Evolutionary conservation across 1,140 invertebrate genomes (phyloP).

Genomic region (Oryctes rhinoceros): DNA sequence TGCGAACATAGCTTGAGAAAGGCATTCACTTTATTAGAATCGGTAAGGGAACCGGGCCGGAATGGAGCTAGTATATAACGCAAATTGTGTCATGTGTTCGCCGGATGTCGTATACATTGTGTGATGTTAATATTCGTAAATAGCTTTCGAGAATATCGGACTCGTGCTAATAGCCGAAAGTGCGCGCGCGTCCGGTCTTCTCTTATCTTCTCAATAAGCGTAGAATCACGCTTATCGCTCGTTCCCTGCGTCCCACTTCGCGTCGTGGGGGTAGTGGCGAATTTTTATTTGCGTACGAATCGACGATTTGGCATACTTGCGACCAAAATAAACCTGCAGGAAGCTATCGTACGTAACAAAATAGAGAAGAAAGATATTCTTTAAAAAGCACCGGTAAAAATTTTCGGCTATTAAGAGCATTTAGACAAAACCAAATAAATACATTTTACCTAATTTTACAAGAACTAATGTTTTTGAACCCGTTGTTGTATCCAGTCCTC

Average conservation of each 20-base stretch:
- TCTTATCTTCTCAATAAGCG: neutral
- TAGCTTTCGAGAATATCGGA: neutral
- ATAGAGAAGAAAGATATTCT: no score
- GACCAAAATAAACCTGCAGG: neutral
- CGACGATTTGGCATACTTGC: neutral
- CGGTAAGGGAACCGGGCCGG: neutral
- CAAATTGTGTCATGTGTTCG: neutral
- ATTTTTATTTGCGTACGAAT: neutral
- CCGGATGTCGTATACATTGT: neutral
- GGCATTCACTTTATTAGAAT: conserved; percentile 3
- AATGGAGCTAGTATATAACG: neutral
- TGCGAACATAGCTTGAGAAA: neutral
- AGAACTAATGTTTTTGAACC: no score
- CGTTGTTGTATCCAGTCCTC: no score
- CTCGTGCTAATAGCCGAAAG: neutral
- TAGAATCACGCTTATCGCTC: conserved; percentile 4
- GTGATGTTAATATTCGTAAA: conserved; percentile 8
- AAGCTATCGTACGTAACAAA: no score
- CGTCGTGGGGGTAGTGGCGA: neutral
- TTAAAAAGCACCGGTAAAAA: no score
- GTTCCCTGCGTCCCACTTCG: neutral
- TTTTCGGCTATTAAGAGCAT: no score
- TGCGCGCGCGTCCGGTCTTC: neutral
- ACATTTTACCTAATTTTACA: no score
- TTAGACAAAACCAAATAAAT: no score